These are phyloP conservation scores for Germaria angustata DNA, from an alignment of 2,888 invertebrate species.

Conservation along the genomic window DNA sequence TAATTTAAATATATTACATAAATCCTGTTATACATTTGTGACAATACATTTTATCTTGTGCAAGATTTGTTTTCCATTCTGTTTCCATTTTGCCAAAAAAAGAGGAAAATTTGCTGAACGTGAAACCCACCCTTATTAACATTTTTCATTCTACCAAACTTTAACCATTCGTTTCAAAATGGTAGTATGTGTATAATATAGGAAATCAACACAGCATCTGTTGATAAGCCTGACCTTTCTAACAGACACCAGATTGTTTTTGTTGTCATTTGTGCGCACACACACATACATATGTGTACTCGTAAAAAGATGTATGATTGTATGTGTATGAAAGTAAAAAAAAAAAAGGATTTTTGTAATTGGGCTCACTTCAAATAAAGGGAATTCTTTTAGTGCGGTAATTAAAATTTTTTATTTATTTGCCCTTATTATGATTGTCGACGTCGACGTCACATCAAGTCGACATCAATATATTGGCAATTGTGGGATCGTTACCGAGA, in stretches of 20 bases:
- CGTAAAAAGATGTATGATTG: neutral
- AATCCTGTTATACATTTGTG: neutral
- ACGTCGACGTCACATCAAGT: too few relatives aligned
- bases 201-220: constrained; percentile 49
- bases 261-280: neutral
- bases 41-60: constrained; percentile 30
- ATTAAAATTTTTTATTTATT: too few relatives aligned
- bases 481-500: too few relatives aligned
- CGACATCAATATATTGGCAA: too few relatives aligned
- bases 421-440: too few relatives aligned
- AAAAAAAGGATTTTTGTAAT: neutral
- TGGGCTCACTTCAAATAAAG: too few relatives aligned
- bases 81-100: constrained; percentile 12
- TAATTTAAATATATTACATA: neutral
- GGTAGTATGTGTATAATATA: neutral
- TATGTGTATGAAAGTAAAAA: neutral
- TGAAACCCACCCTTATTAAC: constrained; percentile 31
- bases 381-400: too few relatives aligned
- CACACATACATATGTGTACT: neutral
- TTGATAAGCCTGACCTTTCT: constrained; percentile 60
- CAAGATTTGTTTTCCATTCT: neutral
- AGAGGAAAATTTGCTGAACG: neutral
- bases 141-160: constrained; percentile 11
- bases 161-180: neutral
- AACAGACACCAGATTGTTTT: constrained; percentile 43